Base-by-base conservation (phyloP, 2,113 vertebrate genomes). In the Mormyrus iriodes region DNA sequence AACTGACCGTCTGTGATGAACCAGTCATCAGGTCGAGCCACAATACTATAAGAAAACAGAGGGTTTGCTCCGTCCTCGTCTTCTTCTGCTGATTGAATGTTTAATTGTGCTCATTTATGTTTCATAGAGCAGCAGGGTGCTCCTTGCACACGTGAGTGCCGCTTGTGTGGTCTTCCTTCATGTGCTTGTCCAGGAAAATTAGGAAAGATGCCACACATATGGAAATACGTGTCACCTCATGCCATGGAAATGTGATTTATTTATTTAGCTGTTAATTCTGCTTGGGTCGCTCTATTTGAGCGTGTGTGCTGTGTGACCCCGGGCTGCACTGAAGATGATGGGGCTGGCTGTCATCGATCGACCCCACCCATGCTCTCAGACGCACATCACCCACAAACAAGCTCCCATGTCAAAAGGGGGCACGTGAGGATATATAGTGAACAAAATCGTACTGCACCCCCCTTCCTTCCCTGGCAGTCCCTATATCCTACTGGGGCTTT, bases 351-450 rank as follows among this genome's bases (percentile, higher is more conserved):
- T 90, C 90, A 90, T 86, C 58, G 7, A 39, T 48, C 73, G 88
- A 84, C 90, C 90, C 90, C 55, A 55, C 88, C 86, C 13, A 69
- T 35, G 46, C 83, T 83, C 83, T 85, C 69, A 88, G 8, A 49
- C 42, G 46, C 89, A 48, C 88, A 69, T 42, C 90, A 73, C 90
- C 73, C 35, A 87, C 35, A 69, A 39, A 53, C 42, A 44, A 44
- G 24, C 76, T 87, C 48, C 35, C 24, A 86, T 85, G 87, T 92
- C 91, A 91, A 90, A 49, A 83, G 82, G 58, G 89, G 69, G 42
- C 89, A 90, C 89, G 44, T 49, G 88, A 89, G 90, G 88, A 88
- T 88, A 87, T 52, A 52, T 89, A 88, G 85, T 44, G 88, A 90
- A 90, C 87, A 90, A 83, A 91, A 84, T 88, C 84, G 88, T 89